These are phyloP conservation scores for Colletes collaris DNA, from an alignment of 2,888 invertebrate species.

Conservation along the genomic window DNA sequence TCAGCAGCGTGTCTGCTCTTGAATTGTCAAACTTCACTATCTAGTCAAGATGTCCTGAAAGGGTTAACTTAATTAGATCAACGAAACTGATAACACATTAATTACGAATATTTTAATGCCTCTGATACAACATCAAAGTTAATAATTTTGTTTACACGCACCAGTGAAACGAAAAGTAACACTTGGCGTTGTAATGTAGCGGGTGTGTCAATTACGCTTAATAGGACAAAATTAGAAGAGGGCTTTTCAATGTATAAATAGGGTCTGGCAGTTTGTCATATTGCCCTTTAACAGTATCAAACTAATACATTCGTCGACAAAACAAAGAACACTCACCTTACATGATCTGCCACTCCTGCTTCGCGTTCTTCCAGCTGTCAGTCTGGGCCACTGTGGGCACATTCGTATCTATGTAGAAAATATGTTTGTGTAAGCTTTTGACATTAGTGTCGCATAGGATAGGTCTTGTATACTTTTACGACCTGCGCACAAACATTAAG, in stretches of 20 bases:
- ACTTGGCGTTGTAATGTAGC: constrained; percentile 31
- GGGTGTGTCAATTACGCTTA: constrained; percentile 53
- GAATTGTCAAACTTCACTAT: constrained; percentile 34
- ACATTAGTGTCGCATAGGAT: constrained; percentile 30
- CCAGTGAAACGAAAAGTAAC: constrained; percentile 3
- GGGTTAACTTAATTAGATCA: constrained; percentile 16
- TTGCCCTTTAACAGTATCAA: background rate
- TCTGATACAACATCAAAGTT: background rate
- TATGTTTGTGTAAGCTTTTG: constrained; percentile 46
- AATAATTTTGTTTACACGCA: constrained; percentile 30
- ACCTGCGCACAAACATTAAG: constrained; percentile 28
- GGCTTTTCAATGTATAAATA: background rate
- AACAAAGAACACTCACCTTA: constrained; percentile 67
- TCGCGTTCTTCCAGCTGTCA: constrained; percentile 67
- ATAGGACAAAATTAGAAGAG: constrained; percentile 45
- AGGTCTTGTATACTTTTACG: constrained; percentile 29
- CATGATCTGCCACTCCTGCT: constrained; percentile 74
- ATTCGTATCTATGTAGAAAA: constrained; percentile 46
- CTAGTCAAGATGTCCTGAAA: constrained; percentile 46
- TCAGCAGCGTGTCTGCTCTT: constrained; percentile 58
- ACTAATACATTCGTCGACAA: background rate
- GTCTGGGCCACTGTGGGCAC: constrained; percentile 58
- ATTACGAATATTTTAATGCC: background rate
- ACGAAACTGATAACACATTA: background rate
- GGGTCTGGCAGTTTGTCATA: background rate